These are phyloP conservation scores for Cherax destructor DNA, from an alignment of 1,140 invertebrate genomes.

Conservation along the genomic window DNA sequence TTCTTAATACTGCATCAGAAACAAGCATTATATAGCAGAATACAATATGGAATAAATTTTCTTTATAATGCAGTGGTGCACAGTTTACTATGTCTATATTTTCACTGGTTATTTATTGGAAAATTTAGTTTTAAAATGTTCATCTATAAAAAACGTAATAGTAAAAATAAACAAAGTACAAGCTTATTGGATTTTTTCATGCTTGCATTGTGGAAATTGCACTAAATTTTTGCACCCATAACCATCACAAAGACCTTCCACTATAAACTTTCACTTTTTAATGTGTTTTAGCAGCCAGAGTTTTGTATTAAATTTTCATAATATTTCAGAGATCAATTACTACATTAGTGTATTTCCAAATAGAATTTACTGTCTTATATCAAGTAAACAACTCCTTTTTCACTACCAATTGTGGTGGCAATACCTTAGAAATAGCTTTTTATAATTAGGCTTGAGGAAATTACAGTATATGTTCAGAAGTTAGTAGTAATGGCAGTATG, in stretches of 20 bases:
- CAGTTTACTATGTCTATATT: no score
- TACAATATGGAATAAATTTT: no score
- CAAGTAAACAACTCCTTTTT: neutral
- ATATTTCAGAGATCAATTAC: neutral
- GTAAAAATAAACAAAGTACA: no score
- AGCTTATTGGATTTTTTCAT: no score
- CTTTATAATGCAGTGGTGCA: no score
- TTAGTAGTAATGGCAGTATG: slow-evolving; percentile 17
- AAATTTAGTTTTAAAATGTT: no score
- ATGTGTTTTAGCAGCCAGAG: neutral
- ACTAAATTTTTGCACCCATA: no score
- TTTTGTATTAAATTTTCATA: neutral
- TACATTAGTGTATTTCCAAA: neutral
- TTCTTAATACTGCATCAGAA: no score
- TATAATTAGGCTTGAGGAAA: neutral
- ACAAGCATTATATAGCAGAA: no score
- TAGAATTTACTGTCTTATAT: neutral
- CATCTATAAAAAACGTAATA: no score
- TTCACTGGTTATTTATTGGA: no score
- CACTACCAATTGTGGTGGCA: neutral
- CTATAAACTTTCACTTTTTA: neutral
- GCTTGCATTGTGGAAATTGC: no score
- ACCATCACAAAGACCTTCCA: neutral
- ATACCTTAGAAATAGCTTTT: neutral
- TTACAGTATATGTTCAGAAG: neutral